Percentiles rank a stretch among this genome's conserved stretches.
These are phyloP conservation scores for Pseudomugil tenellus DNA, from an alignment of 2,797 vertebrate species.

Conservation along the genomic window DNA sequence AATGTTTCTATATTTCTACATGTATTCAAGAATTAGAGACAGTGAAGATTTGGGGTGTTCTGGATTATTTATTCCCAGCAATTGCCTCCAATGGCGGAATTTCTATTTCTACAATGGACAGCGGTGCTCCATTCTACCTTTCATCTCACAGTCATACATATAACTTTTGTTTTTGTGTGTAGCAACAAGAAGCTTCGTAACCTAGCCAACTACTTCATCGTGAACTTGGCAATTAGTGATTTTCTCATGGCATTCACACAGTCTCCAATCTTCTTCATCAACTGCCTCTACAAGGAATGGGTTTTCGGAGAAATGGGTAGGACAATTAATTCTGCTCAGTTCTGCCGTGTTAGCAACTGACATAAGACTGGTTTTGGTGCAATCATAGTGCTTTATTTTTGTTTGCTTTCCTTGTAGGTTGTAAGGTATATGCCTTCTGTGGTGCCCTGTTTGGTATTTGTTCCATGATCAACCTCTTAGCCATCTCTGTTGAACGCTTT, in stretches of 20 bases:
- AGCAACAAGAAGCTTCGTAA: constrained; percentile 91
- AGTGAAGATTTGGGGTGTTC: no score
- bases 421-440: constrained; percentile 94
- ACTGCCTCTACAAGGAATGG: constrained; percentile 91
- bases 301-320: constrained; percentile 92
- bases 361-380: background rate
- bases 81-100: no score
- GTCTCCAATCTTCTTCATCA: constrained; percentile 91
- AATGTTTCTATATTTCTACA: no score
- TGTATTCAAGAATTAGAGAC: no score
- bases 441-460: constrained; percentile 93
- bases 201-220: constrained; percentile 89
- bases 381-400: background rate
- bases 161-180: constrained; percentile 29
- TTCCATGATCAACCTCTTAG: constrained; percentile 94
- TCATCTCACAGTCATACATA: background rate
- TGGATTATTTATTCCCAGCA: no score
- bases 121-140: no score
- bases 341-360: background rate
- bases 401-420: constrained; percentile 63
- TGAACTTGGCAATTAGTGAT: constrained; percentile 92
- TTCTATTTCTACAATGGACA: no score
- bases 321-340: background rate
- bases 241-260: constrained; percentile 95
- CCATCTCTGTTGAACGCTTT: constrained; percentile 94